Conservation (phyloP, 1,140 invertebrate genomes). For the Adoxophyes honmai region DNA sequence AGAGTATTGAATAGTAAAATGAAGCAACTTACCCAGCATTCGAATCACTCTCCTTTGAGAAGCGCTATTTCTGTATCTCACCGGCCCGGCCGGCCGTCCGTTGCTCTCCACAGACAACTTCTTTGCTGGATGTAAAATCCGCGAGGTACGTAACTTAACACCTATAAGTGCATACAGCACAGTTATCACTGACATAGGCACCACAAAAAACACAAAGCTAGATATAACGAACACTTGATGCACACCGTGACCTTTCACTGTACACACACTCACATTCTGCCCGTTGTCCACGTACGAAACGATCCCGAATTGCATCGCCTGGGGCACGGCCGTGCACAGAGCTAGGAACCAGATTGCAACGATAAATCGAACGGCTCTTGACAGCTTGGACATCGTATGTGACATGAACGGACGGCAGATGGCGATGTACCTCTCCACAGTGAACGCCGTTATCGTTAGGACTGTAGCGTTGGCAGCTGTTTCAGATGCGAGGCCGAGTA, state of each 20-base stretch:
- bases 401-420: slow-evolving; percentile 95
- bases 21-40: slow-evolving; percentile 79
- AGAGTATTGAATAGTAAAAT: background rate
- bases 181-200: slow-evolving; percentile 86
- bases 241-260: slow-evolving; percentile 75
- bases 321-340: slow-evolving; percentile 87
- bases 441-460: slow-evolving; percentile 96
- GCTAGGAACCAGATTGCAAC: slow-evolving; percentile 85
- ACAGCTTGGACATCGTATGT: slow-evolving; percentile 90
- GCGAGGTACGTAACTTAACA: slow-evolving; percentile 79
- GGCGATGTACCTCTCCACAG: slow-evolving; percentile 95
- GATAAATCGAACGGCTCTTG: slow-evolving; percentile 84
- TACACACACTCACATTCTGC: slow-evolving; percentile 75
- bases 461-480: slow-evolving; percentile 94
- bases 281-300: slow-evolving; percentile 75
- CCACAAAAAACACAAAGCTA: slow-evolving; percentile 87
- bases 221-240: slow-evolving; percentile 84
- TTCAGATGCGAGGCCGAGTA: slow-evolving; percentile 86
- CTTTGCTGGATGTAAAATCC: slow-evolving; percentile 60
- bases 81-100: slow-evolving; percentile 48
- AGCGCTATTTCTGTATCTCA: slow-evolving; percentile 75
- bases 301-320: slow-evolving; percentile 86
- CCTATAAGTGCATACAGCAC: slow-evolving; percentile 85
- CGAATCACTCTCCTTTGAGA: slow-evolving; percentile 80
- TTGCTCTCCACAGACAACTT: slow-evolving; percentile 56